These are phyloP conservation scores for Microvelia longipes DNA, from an alignment of 1,140 invertebrate species.

Conservation along the genomic window DNA sequence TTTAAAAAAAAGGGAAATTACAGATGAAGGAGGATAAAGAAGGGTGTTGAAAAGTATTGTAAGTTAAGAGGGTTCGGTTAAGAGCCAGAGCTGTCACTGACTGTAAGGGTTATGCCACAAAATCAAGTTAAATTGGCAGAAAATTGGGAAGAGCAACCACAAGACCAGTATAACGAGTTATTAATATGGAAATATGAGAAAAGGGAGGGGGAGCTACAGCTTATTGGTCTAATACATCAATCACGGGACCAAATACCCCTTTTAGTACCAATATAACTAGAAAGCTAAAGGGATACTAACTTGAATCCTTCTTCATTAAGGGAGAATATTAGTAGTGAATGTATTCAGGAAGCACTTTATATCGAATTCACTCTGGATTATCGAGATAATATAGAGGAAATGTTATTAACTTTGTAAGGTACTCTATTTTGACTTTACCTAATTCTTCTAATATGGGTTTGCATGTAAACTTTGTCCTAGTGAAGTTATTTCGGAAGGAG, in stretches of 20 bases:
- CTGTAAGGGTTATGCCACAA: background rate
- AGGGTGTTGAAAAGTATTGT: background rate
- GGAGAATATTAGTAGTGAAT: no score
- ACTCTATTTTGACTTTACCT: no score
- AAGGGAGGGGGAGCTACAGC: background rate
- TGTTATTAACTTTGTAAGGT: no score
- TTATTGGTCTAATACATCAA: background rate
- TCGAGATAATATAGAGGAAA: no score
- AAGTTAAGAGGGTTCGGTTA: no score
- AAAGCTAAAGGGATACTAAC: background rate
- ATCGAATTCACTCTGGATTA: no score
- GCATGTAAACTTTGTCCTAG: no score
- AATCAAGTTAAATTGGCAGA: constrained; percentile 10
- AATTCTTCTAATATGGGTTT: no score
- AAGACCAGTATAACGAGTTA: constrained; percentile 4
- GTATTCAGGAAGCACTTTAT: no score
- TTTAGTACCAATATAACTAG: background rate
- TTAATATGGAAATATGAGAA: constrained; percentile 9
- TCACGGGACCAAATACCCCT: constrained; percentile 1
- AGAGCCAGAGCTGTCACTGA: background rate
- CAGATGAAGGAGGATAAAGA: no score
- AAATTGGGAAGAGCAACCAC: constrained; percentile 4
- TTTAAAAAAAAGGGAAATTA: no score
- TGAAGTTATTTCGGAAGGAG: no score
- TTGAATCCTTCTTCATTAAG: background rate